phyloP scores from a whole-genome alignment of 1,140 invertebrate species.

The Homarus americanus region DNA sequence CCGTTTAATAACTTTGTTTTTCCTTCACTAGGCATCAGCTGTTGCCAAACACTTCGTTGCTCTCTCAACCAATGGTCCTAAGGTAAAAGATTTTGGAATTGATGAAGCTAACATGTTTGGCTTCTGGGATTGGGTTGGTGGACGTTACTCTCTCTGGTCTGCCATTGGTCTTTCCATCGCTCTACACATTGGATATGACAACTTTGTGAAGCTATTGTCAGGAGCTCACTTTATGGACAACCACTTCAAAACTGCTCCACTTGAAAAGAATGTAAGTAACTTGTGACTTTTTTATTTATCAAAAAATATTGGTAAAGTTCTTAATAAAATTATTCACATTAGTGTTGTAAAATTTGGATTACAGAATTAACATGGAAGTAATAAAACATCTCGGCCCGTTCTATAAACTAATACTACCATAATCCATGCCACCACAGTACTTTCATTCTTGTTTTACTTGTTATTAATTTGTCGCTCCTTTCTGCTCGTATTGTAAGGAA shows the following conservation, averaged over 20 bases:
- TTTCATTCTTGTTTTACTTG: too few relatives aligned
- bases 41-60: slow-evolving; percentile 99
- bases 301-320: too few relatives aligned
- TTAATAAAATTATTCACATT: too few relatives aligned
- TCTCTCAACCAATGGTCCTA: slow-evolving; percentile 94
- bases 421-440: too few relatives aligned
- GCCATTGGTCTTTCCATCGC: slow-evolving; percentile 94
- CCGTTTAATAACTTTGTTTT: neutral
- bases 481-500: too few relatives aligned
- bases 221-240: slow-evolving; percentile 93
- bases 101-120: slow-evolving; percentile 99
- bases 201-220: slow-evolving; percentile 94
- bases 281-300: too few relatives aligned
- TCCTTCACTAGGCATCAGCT: slow-evolving; percentile 85
- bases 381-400: too few relatives aligned
- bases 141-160: slow-evolving; percentile 83
- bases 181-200: slow-evolving; percentile 95
- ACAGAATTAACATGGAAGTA: too few relatives aligned
- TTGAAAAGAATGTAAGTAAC: slow-evolving; percentile 96
- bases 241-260: slow-evolving; percentile 91
- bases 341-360: too few relatives aligned
- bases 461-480: too few relatives aligned
- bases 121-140: slow-evolving; percentile 99
- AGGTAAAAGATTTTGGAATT: slow-evolving; percentile 98
- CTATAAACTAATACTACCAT: too few relatives aligned